phyloP scores from a whole-genome alignment of 1,140 invertebrate genomes.

The Sipha flava region DNA sequence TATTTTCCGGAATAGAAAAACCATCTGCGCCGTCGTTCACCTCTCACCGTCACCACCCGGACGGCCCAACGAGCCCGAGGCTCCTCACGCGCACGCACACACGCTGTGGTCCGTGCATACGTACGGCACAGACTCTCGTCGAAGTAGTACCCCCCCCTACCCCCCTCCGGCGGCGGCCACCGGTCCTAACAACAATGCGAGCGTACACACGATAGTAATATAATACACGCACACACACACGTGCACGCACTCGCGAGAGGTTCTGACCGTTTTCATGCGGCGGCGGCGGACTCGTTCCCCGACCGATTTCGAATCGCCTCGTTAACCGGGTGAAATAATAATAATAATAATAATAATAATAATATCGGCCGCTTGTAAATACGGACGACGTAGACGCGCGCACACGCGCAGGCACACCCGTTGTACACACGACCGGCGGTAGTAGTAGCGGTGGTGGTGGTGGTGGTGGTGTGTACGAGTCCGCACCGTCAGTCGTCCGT shows the following conservation, averaged over 20 bases:
- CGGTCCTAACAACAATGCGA: too few relatives aligned
- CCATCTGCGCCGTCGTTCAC: slow-evolving; percentile 6
- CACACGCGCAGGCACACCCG: not conserved
- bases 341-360: not conserved
- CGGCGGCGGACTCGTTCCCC: slow-evolving; percentile 17
- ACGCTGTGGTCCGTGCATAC: too few relatives aligned
- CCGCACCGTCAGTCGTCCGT: not conserved
- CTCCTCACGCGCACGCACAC: not conserved
- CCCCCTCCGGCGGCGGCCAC: too few relatives aligned
- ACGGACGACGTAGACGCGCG: not conserved
- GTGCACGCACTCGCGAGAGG: not conserved
- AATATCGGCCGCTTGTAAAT: too few relatives aligned
- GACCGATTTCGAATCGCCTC: slow-evolving; percentile 29
- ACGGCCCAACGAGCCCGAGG: not conserved
- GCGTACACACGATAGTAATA: too few relatives aligned
- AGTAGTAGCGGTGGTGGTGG: not conserved
- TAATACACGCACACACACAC: not conserved
- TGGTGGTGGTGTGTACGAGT: not conserved
- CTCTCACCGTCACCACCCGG: not conserved
- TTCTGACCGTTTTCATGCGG: slow-evolving; percentile 5
- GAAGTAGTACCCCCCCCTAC: too few relatives aligned
- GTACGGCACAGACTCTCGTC: too few relatives aligned
- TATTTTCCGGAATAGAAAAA: too few relatives aligned
- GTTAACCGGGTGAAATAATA: slow-evolving; percentile 32
- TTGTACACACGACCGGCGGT: not conserved